These are phyloP conservation scores for Entelurus aequoreus DNA, from an alignment of 2,113 vertebrate genomes.

Conservation along the genomic window DNA sequence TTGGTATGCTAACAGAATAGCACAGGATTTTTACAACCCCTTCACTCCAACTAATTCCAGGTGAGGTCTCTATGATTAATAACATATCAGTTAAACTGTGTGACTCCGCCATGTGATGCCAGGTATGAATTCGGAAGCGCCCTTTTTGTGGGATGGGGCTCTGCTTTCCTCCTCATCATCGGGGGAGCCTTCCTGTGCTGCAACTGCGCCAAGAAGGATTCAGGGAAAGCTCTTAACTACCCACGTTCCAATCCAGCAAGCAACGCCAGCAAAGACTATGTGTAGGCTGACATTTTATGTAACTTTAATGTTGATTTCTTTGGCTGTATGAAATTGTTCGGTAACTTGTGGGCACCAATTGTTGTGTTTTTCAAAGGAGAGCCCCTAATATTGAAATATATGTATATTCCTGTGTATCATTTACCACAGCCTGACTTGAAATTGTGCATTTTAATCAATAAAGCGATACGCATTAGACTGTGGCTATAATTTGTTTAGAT, in stretches of 20 bases:
- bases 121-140: conserved; percentile 94
- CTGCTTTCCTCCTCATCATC: conserved; percentile 77
- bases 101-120: conserved; percentile 1
- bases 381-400: not conserved
- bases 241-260: conserved; percentile 70
- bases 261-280: conserved; percentile 76
- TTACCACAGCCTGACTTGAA: no score
- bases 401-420: no score
- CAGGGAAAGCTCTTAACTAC: conserved; percentile 71
- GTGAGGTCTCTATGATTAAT: conserved; percentile 58
- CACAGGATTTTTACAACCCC: conserved; percentile 82
- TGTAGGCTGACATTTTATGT: conserved; percentile 56
- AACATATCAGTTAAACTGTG: not conserved
- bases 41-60: conserved; percentile 84
- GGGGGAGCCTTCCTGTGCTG: conserved; percentile 88
- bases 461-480: no score
- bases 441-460: no score
- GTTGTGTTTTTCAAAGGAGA: no score
- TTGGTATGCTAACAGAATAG: conserved; percentile 85
- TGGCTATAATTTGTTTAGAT: no score
- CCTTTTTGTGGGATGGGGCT: conserved; percentile 89
- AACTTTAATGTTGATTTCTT: not conserved
- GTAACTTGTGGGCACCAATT: not conserved
- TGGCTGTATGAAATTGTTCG: no score
- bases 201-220: conserved; percentile 69